Percentiles rank a stretch among this genome's conserved stretches.
Evolutionary conservation across 2,888 invertebrate genomes (phyloP).

Genomic region (Siphonodentalium dalli): DNA sequence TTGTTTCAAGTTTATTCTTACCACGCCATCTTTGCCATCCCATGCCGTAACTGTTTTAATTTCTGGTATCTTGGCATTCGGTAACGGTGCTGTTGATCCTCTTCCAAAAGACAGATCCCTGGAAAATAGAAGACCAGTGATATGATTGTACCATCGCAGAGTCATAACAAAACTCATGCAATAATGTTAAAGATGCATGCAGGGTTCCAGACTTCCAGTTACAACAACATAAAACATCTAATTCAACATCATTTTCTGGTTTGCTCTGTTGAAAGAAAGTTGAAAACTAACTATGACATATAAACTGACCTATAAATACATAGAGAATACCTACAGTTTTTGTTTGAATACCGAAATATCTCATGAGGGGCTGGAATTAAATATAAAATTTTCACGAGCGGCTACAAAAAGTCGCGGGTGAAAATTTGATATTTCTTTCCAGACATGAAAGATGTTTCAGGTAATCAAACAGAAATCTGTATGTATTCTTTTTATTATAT

Average conservation of each 20-base stretch:
- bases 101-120: conserved; percentile 91
- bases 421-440: too few relatives aligned
- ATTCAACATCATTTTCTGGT: neutral
- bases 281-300: neutral
- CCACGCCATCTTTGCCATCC: conserved; percentile 93
- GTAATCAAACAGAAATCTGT: too few relatives aligned
- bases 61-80: conserved; percentile 72
- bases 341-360: too few relatives aligned
- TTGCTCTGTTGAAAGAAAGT: neutral
- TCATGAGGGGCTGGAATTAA: too few relatives aligned
- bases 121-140: conserved; percentile 31
- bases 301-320: too few relatives aligned
- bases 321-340: too few relatives aligned
- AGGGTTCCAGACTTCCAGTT: neutral
- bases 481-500: too few relatives aligned
- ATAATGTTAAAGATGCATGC: neutral
- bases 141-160: neutral
- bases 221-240: neutral
- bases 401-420: too few relatives aligned
- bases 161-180: neutral
- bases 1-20: conserved; percentile 31
- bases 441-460: too few relatives aligned
- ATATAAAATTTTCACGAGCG: too few relatives aligned
- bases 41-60: conserved; percentile 77
- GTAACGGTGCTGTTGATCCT: conserved; percentile 82